phyloP scores from a whole-genome alignment of 2,888 invertebrate genomes.

The Brenthis daphne region DNA sequence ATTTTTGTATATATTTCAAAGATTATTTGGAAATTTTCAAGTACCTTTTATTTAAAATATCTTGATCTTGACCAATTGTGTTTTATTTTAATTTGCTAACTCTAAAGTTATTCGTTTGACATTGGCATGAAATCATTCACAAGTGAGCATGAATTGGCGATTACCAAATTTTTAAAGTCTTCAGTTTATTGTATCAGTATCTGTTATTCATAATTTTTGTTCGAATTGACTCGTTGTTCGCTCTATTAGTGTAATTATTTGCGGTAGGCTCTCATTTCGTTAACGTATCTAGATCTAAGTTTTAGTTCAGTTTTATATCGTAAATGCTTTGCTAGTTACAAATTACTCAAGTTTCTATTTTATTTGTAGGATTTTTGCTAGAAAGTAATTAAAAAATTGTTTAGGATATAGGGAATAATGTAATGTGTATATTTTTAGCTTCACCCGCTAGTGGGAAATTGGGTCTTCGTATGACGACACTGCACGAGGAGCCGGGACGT shows the following conservation, averaged over 20 bases:
- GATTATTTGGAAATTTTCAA: constrained; percentile 5
- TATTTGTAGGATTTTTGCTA: constrained; percentile 20
- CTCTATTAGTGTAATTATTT: constrained; percentile 19
- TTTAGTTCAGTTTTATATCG: constrained; percentile 13
- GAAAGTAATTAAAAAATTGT: neutral
- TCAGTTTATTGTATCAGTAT: constrained; percentile 13
- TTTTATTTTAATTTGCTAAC: constrained; percentile 53
- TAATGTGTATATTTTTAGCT: constrained; percentile 74
- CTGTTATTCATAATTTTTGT: constrained; percentile 14
- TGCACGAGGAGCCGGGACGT: constrained; percentile 91
- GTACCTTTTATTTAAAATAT: neutral
- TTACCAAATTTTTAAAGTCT: constrained; percentile 27
- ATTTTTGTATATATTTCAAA: neutral
- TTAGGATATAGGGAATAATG: neutral
- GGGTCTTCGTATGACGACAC: constrained; percentile 94
- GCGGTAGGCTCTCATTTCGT: constrained; percentile 16
- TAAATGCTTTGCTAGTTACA: constrained; percentile 18
- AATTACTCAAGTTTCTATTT: constrained; percentile 6
- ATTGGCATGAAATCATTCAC: constrained; percentile 41
- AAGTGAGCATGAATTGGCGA: constrained; percentile 51
- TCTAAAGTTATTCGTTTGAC: constrained; percentile 50
- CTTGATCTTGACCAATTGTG: constrained; percentile 19
- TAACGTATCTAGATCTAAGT: constrained; percentile 14
- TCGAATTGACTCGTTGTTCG: constrained; percentile 3
- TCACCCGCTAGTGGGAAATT: constrained; percentile 93